phyloP scores from a whole-genome alignment of 2,888 invertebrate genomes.

The Cosmopolites sordidus region DNA sequence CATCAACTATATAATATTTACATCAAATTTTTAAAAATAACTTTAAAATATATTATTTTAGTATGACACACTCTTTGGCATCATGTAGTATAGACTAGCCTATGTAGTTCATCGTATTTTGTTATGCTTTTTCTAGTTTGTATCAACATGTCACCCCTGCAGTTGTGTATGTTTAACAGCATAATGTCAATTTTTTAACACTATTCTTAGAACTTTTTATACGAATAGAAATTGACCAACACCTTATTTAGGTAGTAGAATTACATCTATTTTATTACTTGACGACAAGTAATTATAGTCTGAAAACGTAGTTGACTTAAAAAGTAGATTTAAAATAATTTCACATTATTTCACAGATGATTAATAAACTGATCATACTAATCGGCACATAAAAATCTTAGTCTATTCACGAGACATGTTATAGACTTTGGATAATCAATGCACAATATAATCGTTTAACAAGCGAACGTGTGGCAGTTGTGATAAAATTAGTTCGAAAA shows the following conservation, averaged over 20 bases:
- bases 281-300: slow-evolving; percentile 8
- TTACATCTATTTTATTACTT: background rate
- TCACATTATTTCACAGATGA: background rate
- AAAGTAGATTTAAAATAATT: slow-evolving; percentile 8
- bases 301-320: slow-evolving; percentile 7
- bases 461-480: too few relatives aligned
- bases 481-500: too few relatives aligned
- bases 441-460: too few relatives aligned
- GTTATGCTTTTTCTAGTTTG: slow-evolving; percentile 25
- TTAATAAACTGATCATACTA: background rate
- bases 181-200: slow-evolving; percentile 20
- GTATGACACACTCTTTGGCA: too few relatives aligned
- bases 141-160: slow-evolving; percentile 46
- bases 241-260: slow-evolving; percentile 12
- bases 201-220: slow-evolving; percentile 18
- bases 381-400: background rate
- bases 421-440: background rate
- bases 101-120: slow-evolving; percentile 1
- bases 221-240: slow-evolving; percentile 3
- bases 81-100: background rate
- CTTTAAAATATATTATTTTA: too few relatives aligned
- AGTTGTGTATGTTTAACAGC: slow-evolving; percentile 32
- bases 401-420: background rate
- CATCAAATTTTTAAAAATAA: too few relatives aligned
- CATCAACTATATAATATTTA: too few relatives aligned